Evolutionary conservation across 2,797 vertebrate genomes (phyloP).

Genomic region (Mus spretus): DNA sequence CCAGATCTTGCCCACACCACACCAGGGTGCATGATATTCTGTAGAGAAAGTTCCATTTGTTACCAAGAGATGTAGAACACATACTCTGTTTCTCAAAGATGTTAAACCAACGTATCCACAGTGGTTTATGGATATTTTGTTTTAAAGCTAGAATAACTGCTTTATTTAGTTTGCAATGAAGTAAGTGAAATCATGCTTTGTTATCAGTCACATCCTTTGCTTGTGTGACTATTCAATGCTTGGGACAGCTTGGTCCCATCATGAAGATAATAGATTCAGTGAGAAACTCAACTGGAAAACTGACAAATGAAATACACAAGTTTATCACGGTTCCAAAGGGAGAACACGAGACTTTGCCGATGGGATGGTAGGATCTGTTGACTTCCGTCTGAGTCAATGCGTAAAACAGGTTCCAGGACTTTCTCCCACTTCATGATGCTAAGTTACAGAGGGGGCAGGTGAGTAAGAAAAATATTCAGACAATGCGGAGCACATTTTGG

Average conservation of each 20-base stretch:
- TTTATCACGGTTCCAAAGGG: slow-evolving; percentile 86
- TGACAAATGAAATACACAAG: slow-evolving; percentile 89
- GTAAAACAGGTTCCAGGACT: slow-evolving; percentile 64
- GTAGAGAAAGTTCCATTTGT: background rate
- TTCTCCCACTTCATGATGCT: slow-evolving; percentile 81
- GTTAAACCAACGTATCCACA: background rate
- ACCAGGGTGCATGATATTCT: background rate
- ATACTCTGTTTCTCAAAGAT: background rate
- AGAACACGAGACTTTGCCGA: slow-evolving; percentile 79
- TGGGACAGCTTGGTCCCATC: slow-evolving; percentile 83
- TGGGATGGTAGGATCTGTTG: slow-evolving; percentile 53
- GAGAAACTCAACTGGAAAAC: slow-evolving; percentile 88
- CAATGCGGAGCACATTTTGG: slow-evolving; percentile 66
- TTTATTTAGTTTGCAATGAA: slow-evolving; percentile 18
- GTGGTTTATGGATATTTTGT: background rate
- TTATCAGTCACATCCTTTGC: slow-evolving; percentile 38
- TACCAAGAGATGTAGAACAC: background rate
- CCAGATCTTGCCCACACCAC: background rate
- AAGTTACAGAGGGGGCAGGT: slow-evolving; percentile 61
- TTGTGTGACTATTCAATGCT: slow-evolving; percentile 61
- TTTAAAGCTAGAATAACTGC: slow-evolving; percentile 33
- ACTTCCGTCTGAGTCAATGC: slow-evolving; percentile 53
- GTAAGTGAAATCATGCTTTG: slow-evolving; percentile 8
- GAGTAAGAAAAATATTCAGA: slow-evolving; percentile 80
- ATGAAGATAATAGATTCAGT: slow-evolving; percentile 86